phyloP scores from a whole-genome alignment of 2,113 vertebrate genomes.

The Dipodomys spectabilis region DNA sequence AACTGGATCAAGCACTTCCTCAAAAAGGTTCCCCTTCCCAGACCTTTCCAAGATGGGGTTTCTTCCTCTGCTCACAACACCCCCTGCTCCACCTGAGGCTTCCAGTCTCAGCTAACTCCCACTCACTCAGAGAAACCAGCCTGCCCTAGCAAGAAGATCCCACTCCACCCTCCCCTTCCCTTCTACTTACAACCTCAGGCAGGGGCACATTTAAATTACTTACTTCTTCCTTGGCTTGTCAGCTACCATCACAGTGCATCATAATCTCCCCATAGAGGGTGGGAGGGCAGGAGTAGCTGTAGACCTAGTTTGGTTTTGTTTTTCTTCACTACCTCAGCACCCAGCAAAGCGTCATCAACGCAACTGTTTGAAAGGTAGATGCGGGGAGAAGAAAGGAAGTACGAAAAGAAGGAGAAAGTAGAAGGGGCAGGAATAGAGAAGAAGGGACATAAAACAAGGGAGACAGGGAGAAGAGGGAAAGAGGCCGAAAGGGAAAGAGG shows the following conservation, averaged over 20 bases:
- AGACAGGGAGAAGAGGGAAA: no score
- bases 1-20: not conserved
- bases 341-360: not conserved
- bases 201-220: not conserved
- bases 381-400: not conserved
- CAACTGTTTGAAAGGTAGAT: not conserved
- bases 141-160: not conserved
- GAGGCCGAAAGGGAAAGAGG: not conserved
- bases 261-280: not conserved
- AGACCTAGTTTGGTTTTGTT: not conserved
- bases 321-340: not conserved
- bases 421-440: not conserved
- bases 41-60: not conserved
- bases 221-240: not conserved
- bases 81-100: not conserved
- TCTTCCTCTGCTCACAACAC: not conserved
- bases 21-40: not conserved
- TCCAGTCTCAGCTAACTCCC: not conserved
- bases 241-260: not conserved
- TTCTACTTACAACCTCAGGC: not conserved
- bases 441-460: no score
- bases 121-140: not conserved
- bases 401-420: no score
- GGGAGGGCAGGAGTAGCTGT: accelerated
- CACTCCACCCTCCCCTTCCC: not conserved